Base-by-base conservation (phyloP, 2,888 invertebrate species). In the Therioaphis trifolii region DNA sequence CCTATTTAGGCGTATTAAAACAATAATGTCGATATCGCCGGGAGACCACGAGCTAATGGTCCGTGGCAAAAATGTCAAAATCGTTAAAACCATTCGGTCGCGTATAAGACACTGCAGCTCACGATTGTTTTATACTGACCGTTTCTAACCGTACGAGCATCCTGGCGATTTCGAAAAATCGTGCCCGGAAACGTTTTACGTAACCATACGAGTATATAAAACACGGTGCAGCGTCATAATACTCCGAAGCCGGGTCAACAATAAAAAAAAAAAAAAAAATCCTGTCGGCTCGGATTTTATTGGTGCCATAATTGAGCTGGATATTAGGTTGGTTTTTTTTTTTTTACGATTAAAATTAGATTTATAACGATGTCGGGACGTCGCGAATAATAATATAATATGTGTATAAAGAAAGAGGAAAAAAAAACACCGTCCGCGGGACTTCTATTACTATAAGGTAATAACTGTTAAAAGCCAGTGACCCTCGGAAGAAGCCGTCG, bases 331-430 rank as follows among this genome's bases (percentile, higher is more conserved):
- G 78, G 15, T 24, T 78, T 52, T 68, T 68, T 55, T 7, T 55
- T 77, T 77, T 78, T 78, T 68, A 78, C 52, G 68, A 78, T 68
- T 68, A 27, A 78, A 78, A 68, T 68, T 78, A 78, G 68, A 78
- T 78, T 78, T 78, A 78, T 55, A 68, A 68, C 68, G 40, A 66
- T 55, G 68, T n/a, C 7, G 35, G 40, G 35, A 78, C 63, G n/a
- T n/a, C n/a, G 77, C 77, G 29, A 77, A 77, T 66, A 66, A 49
- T 66, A 77, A n/a, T n/a, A n/a, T n/a, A n/a, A n/a, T n/a, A n/a
- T 21, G 24, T 49, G 29, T 49, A 71, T 15, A n/a, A n/a, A n/a
- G n/a, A n/a, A n/a, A n/a, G n/a, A n/a, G n/a, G 35, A 35, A 11
- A n/a, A 21, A 66, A 15, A 77, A 49, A 61, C 63, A 21, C 40